Conservation (phyloP, 2,888 invertebrate species). For the Pheosia tremula region DNA sequence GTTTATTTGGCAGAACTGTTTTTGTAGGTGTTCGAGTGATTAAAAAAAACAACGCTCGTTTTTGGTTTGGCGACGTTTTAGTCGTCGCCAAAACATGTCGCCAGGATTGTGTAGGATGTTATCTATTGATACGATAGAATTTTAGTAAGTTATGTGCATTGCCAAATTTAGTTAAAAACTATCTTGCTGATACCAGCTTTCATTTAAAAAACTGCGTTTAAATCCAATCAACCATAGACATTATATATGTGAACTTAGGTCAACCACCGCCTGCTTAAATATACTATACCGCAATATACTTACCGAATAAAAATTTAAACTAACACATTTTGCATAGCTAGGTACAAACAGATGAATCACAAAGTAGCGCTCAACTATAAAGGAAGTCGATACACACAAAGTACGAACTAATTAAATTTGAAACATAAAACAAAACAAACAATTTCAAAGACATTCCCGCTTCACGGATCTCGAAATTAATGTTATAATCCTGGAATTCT, state of each 20-base stretch:
- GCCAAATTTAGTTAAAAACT: too few relatives aligned
- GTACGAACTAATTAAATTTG: slow-evolving; percentile 1
- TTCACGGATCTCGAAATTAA: slow-evolving; percentile 48
- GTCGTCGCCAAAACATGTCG: neutral
- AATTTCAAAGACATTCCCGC: slow-evolving; percentile 28
- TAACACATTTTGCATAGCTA: too few relatives aligned
- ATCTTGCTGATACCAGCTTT: neutral
- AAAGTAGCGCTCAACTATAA: slow-evolving; percentile 2
- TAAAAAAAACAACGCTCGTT: slow-evolving; percentile 41
- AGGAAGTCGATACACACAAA: slow-evolving; percentile 2
- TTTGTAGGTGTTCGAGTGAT: slow-evolving; percentile 51
- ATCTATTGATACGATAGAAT: neutral
- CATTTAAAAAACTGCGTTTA: too few relatives aligned
- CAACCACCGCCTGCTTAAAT: too few relatives aligned
- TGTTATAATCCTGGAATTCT: slow-evolving; percentile 60
- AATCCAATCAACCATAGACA: too few relatives aligned
- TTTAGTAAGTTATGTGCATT: too few relatives aligned
- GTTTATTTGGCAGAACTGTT: slow-evolving; percentile 78
- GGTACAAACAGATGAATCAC: neutral
- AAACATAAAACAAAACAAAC: slow-evolving; percentile 27
- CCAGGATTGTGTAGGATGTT: neutral
- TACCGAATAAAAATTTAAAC: too few relatives aligned
- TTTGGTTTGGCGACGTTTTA: slow-evolving; percentile 35
- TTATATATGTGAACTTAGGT: too few relatives aligned
- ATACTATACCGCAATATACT: too few relatives aligned